Evolutionary conservation across 2,888 invertebrate genomes (phyloP), one percentile per base, ranked within the genome.

Genomic region (Gastrophysa polygoni): DNA sequence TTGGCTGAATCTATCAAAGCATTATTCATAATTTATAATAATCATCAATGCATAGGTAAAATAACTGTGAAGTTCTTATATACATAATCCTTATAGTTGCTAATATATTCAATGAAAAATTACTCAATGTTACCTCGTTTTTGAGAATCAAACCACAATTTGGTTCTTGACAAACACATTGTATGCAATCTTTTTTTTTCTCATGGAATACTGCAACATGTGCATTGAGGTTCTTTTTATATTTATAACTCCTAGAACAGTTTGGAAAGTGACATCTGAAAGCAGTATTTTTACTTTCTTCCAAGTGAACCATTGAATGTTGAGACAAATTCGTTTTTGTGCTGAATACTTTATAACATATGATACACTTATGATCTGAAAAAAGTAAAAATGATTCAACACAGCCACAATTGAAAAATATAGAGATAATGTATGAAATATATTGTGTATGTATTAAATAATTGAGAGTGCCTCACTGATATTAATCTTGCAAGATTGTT

Each of bases 161-260:
- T 18, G 63, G 66, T 52, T 70, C 10, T 62, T 60, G 17, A 59
- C 28, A 47, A 18, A 29, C 20, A 67, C 50, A 59, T 48, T 38
- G 14, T 44, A 10, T 5, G 10, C 8, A 28, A 21, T n/a, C 7
- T 47, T 58, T 50, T 8, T 69, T 43, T 54, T 75, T 73, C 55
- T 73, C 68, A 56, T 76, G 78, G 46, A 65, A 68, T 38, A 48
- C 58, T 7, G 65, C 67, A 21, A 78, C 73, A 59, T 78, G 78
- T 49, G 24, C 57, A 5, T 52, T 68, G 47, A 78, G 58, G 63
- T 76, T 77, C 32, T 70, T 75, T 49, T 75, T 74, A 50, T 75
- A 72, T 38, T 69, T 66, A 64, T 76, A 78, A n/a, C 64, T 64
- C 20, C 71, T 63, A 10, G 66, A 55, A 60, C 78, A 78, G 16